Conservation (phyloP, 1,140 invertebrate genomes). For the Alviniconcha marisindica region DNA sequence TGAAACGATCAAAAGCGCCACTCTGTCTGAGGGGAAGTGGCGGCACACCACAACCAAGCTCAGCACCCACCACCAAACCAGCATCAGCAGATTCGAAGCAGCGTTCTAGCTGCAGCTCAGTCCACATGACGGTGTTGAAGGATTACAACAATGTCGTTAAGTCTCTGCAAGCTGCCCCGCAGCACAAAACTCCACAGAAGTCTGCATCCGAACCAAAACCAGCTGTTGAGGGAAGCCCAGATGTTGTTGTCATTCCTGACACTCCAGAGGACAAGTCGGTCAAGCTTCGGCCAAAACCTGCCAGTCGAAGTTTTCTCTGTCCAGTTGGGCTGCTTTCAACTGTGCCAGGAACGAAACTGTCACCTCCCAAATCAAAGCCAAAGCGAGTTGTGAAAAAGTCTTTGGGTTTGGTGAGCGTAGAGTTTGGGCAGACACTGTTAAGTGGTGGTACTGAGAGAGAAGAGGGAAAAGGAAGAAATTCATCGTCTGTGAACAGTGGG, state of each 20-base stretch:
- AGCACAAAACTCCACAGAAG: slow-evolving; percentile 22
- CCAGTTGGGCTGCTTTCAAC: slow-evolving; percentile 27
- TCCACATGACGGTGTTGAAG: background rate
- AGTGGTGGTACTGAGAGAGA: background rate
- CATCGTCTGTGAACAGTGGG: no score
- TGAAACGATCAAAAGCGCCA: background rate
- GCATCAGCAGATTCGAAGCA: background rate
- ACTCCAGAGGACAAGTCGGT: slow-evolving; percentile 46
- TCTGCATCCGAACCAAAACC: background rate
- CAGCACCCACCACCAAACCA: background rate
- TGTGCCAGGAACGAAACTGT: slow-evolving; percentile 42
- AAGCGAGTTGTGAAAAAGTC: slow-evolving; percentile 43
- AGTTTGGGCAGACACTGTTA: slow-evolving; percentile 30
- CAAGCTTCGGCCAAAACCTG: slow-evolving; percentile 28
- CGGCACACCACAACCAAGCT: background rate
- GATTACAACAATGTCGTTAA: background rate
- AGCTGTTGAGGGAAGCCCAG: slow-evolving; percentile 18
- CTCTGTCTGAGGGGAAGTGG: background rate
- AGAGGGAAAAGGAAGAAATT: no score
- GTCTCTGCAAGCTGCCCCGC: background rate
- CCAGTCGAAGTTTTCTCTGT: slow-evolving; percentile 52
- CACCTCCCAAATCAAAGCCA: slow-evolving; percentile 24
- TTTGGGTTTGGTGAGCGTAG: slow-evolving; percentile 38
- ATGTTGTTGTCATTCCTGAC: slow-evolving; percentile 50
- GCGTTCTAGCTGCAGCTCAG: background rate